phyloP scores from a whole-genome alignment of 2,797 vertebrate species.

The Chrosomus eos region DNA sequence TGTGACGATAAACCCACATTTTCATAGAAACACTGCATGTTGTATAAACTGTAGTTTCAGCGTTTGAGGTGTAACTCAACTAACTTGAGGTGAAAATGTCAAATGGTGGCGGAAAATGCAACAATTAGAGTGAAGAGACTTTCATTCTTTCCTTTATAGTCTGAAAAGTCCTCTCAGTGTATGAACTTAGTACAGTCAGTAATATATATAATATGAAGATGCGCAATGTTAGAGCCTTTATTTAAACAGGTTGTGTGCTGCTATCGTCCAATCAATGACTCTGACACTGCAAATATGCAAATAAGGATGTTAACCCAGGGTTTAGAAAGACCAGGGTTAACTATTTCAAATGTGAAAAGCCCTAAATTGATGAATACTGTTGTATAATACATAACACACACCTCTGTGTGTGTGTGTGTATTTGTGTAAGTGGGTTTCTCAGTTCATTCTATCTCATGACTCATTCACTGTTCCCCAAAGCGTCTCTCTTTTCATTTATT shows the following conservation, averaged over 20 bases:
- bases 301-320: not conserved
- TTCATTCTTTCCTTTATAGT: not conserved
- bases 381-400: conserved; percentile 25
- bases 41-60: too few relatives aligned
- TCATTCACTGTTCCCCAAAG: conserved; percentile 33
- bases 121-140: not conserved
- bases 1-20: too few relatives aligned
- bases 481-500: conserved; percentile 49
- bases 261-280: not conserved
- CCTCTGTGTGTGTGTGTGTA: not conserved
- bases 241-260: too few relatives aligned
- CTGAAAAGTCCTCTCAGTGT: not conserved
- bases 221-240: too few relatives aligned
- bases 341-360: not conserved
- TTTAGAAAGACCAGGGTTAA: not conserved
- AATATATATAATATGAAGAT: not conserved
- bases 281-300: not conserved
- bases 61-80: not conserved
- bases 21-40: too few relatives aligned
- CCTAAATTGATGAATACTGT: not conserved
- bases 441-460: conserved; percentile 37
- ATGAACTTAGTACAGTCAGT: not conserved
- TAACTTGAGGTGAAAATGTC: too few relatives aligned
- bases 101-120: not conserved
- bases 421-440: conserved; percentile 18